Conservation (phyloP, 2,797 vertebrate genomes). For the Otus scops region DNA sequence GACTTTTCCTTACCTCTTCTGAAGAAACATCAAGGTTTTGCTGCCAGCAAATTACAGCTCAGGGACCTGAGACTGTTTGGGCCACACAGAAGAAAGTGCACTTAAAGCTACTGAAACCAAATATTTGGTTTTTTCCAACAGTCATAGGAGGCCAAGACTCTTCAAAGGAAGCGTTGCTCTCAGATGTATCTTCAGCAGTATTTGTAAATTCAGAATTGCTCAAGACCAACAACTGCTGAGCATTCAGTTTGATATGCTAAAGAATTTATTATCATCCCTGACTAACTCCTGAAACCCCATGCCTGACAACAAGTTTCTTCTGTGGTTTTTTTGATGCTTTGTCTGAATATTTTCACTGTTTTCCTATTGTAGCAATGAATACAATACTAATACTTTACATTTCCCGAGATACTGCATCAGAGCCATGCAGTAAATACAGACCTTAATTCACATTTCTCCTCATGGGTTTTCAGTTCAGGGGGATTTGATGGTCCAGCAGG, state of each 20-base stretch:
- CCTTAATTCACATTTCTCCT: background rate
- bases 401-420: background rate
- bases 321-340: background rate
- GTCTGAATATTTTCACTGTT: background rate
- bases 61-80: background rate
- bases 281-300: background rate
- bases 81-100: background rate
- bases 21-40: constrained; percentile 39
- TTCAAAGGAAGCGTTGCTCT: constrained; percentile 8
- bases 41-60: constrained; percentile 29
- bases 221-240: background rate
- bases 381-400: background rate
- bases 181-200: background rate
- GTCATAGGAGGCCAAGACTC: background rate
- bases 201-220: constrained; percentile 27
- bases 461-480: background rate
- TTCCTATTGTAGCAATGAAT: background rate
- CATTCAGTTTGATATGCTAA: constrained; percentile 18
- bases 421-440: background rate
- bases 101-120: constrained; percentile 32
- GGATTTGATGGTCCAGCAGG: background rate
- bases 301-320: background rate
- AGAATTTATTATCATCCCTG: background rate
- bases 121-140: background rate
- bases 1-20: background rate